A percentile compares a stretch with the other conserved stretches of the same genome.
Evolutionary conservation across 2,797 vertebrate species (phyloP).

Genomic region (Rhinophrynus dorsalis): DNA sequence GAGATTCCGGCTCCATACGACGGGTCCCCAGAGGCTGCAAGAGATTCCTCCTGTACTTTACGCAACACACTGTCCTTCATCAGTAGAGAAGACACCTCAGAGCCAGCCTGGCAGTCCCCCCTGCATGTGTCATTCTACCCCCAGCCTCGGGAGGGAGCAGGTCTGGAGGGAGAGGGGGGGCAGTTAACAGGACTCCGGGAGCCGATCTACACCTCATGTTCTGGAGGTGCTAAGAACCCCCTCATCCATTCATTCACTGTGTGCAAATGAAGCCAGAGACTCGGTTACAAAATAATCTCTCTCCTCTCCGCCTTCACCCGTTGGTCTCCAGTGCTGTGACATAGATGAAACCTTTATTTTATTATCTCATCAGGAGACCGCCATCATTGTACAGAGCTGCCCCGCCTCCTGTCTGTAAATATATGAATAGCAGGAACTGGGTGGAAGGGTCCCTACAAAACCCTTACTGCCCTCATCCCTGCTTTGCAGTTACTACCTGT

Average conservation of each 20-base stretch:
- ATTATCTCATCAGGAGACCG: conserved; percentile 96
- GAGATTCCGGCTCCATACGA: conserved; percentile 53
- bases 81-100: conserved; percentile 89
- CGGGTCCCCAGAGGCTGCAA: conserved; percentile 55
- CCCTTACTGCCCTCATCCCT: conserved; percentile 66
- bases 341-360: conserved; percentile 97
- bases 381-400: conserved; percentile 91
- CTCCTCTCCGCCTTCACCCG: conserved; percentile 60
- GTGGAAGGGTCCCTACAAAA: conserved; percentile 56
- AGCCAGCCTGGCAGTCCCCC: conserved; percentile 79
- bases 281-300: conserved; percentile 54
- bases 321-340: conserved; percentile 87
- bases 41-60: conserved; percentile 59
- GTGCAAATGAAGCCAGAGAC: conserved; percentile 71
- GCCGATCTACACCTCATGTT: conserved; percentile 66
- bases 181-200: conserved; percentile 67
- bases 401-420: conserved; percentile 96
- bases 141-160: conserved; percentile 63
- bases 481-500: conserved; percentile 92
- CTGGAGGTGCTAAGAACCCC: conserved; percentile 96
- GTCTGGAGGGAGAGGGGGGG: conserved; percentile 74
- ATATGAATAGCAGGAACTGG: conserved; percentile 89
- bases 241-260: conserved; percentile 85
- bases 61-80: conserved; percentile 80
- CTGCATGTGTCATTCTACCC: conserved; percentile 85